phyloP scores from a whole-genome alignment of 2,888 invertebrate species.

The Nemotelus pantherinus region DNA sequence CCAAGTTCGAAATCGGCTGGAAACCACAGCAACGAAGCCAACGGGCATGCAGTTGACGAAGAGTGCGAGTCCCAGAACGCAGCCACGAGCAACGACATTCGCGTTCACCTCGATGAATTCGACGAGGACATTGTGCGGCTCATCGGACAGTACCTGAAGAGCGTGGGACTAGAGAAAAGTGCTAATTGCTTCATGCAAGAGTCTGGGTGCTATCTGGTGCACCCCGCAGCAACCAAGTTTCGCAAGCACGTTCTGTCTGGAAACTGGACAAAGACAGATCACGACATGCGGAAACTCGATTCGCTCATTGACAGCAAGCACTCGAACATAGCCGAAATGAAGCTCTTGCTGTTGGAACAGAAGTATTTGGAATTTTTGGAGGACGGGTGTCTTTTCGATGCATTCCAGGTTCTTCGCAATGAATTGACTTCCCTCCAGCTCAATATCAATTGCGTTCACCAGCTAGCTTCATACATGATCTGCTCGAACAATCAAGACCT shows the following conservation, averaged over 20 bases:
- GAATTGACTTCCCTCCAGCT: constrained; percentile 95
- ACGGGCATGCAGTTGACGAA: too few relatives aligned
- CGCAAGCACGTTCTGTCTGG: too few relatives aligned
- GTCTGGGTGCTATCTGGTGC: too few relatives aligned
- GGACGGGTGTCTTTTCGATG: constrained; percentile 92
- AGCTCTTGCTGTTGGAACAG: too few relatives aligned
- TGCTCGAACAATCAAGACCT: constrained; percentile 71
- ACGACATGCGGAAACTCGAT: constrained; percentile 75
- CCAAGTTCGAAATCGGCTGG: constrained; percentile 5
- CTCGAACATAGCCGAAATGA: constrained; percentile 80
- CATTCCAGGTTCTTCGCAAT: constrained; percentile 92
- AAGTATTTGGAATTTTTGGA: too few relatives aligned
- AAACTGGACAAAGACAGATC: constrained; percentile 94
- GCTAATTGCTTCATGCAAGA: too few relatives aligned
- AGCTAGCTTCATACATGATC: too few relatives aligned
- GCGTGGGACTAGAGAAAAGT: too few relatives aligned
- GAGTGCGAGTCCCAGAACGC: constrained; percentile 46
- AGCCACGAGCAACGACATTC: constrained; percentile 48
- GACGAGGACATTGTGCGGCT: constrained; percentile 96
- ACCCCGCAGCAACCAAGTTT: too few relatives aligned
- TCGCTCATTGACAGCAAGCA: constrained; percentile 61
- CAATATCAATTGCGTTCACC: constrained; percentile 92
- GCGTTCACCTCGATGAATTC: constrained; percentile 77
- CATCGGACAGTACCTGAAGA: too few relatives aligned
- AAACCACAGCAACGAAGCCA: constrained; percentile 46